phyloP scores from a whole-genome alignment of 1,140 invertebrate genomes.

The Neodiprion lecontei region DNA sequence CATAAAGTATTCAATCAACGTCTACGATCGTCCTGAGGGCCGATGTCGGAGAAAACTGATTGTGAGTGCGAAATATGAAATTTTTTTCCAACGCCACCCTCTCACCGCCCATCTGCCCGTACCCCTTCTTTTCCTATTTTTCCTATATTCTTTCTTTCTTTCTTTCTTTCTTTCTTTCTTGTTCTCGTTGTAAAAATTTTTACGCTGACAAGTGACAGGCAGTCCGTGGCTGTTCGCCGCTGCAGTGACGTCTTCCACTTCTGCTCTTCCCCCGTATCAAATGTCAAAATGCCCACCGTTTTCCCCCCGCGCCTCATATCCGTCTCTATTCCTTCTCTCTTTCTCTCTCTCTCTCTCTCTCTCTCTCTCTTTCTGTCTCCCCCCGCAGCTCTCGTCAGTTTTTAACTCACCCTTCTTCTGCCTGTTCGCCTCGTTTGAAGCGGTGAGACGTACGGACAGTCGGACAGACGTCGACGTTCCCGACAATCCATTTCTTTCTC shows the following conservation, averaged over 20 bases:
- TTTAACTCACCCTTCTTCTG: too few relatives aligned
- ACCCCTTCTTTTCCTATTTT: too few relatives aligned
- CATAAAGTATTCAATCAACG: constrained; percentile 3
- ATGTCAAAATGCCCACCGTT: not conserved
- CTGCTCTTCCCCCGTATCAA: not conserved
- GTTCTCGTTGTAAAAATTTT: not conserved
- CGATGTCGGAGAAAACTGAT: not conserved
- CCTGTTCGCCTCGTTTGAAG: too few relatives aligned
- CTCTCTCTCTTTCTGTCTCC: constrained; percentile 14
- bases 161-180: too few relatives aligned
- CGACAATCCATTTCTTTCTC: too few relatives aligned
- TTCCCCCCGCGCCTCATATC: constrained; percentile 13
- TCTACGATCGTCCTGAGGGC: not conserved
- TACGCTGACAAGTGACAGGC: not conserved
- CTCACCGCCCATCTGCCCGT: too few relatives aligned
- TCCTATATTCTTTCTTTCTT: too few relatives aligned
- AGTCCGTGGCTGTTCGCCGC: not conserved
- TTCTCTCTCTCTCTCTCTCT: constrained; percentile 8
- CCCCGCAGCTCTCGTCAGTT: not conserved
- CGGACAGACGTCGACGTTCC: too few relatives aligned
- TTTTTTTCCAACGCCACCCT: not conserved
- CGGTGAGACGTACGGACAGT: too few relatives aligned
- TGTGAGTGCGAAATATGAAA: not conserved
- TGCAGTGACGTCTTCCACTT: not conserved
- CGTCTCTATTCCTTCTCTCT: constrained; percentile 17